Base-by-base conservation (phyloP, 2,113 vertebrate genomes). In the Gobiocypris rarus region DNA sequence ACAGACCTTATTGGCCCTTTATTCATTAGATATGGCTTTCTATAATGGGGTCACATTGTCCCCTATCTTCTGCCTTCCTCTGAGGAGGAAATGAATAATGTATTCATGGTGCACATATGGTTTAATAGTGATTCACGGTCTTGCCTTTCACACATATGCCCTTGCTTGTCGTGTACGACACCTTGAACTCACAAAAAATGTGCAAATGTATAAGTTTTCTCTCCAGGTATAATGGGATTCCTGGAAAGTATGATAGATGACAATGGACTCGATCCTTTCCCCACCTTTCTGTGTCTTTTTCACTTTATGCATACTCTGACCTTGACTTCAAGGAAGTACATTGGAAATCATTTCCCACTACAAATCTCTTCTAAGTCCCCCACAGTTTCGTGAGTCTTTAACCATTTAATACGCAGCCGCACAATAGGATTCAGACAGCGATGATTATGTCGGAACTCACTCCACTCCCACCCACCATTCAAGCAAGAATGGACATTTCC, bases 331-430 rank as follows among this genome's bases (percentile, higher is more conserved):
- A 81, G 56, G 52, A 87, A 77, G 75, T 85, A 81, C 84, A 74
- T 59, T 86, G 84, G 56, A 89, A 88, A 88, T 87, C 74, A 86
- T 86, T 89, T 71, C 81, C 73, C 52, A 28, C 41, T 56, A 71
- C 88, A 88, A 88, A 87, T 88, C 86, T 83, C 67, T 41, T 43
- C 84, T 81, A 86, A 89, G 86, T 89, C 86, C 76, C 79, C 52
- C 6, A 69, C 61, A 15, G 43, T 78, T 56, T 45, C 15, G 19
- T 5, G 31, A 28, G 83, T 83, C 71, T 87, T 87, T 85, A 78
- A 83, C 83, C 77, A 34, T 86, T 89, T 89, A 85, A 88, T 86
- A 81, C 50, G 56, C 52, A 28, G 26, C n/a, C 45, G 52, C 59
- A 75, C 70, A 80, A 83, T 43, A 75, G 81, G 74, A 84, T 31